A percentile compares a stretch with the other conserved stretches of the same genome.
These are phyloP conservation scores for Drosophila pseudoobscura DNA, from an alignment of 1,140 invertebrate species.

Conservation along the genomic window DNA sequence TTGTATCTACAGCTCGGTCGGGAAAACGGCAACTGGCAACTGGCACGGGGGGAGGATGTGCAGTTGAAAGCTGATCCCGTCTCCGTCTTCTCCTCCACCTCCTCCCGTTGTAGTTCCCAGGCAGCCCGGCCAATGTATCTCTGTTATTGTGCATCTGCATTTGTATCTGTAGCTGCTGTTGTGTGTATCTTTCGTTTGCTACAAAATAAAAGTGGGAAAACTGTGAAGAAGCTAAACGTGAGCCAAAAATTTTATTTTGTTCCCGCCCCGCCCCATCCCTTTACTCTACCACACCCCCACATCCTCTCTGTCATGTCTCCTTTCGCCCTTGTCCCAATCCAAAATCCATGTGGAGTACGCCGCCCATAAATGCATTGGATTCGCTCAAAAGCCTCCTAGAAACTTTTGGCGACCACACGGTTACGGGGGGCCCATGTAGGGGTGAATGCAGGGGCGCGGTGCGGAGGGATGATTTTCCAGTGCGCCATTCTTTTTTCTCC, in stretches of 20 bases:
- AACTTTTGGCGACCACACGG: too few relatives aligned
- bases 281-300: not conserved
- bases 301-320: not conserved
- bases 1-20: not conserved
- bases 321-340: too few relatives aligned
- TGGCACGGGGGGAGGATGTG: not conserved
- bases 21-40: not conserved
- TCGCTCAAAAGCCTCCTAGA: too few relatives aligned
- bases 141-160: conserved; percentile 4
- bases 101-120: too few relatives aligned
- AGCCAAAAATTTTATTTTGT: conserved; percentile 58
- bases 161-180: not conserved
- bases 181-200: not conserved
- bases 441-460: not conserved
- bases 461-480: conserved; percentile 31
- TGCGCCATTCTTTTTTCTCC: conserved; percentile 38
- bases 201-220: conserved; percentile 16
- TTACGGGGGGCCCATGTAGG: too few relatives aligned
- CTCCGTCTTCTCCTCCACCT: too few relatives aligned
- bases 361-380: too few relatives aligned
- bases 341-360: too few relatives aligned
- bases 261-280: conserved; percentile 5
- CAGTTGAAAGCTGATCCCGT: not conserved
- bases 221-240: conserved; percentile 7
- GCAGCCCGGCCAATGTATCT: not conserved